Conservation (phyloP, 1,140 invertebrate genomes). For the roundworm (Caenorhabditis elegans) region WBcel235 BX284603.4:8023501-8024000, state of each 20-base stretch:
- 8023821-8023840: too few relatives aligned
- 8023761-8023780: too few relatives aligned
- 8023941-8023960: too few relatives aligned
- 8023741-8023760: too few relatives aligned
- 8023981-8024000: not conserved
- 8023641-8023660: conserved; percentile 35
- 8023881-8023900: not conserved
- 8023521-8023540: not conserved
- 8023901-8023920: not conserved
- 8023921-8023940: too few relatives aligned
- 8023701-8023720: not conserved
- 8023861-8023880: too few relatives aligned
- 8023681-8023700: conserved; percentile 6
- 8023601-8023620: conserved; percentile 33
- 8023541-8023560: not conserved
- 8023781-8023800: too few relatives aligned
- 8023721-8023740: not conserved
- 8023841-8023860: too few relatives aligned
- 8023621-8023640: conserved; percentile 35
- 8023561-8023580: not conserved
- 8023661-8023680: not conserved
- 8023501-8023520: conserved; percentile 19
- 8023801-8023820: too few relatives aligned
- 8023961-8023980: too few relatives aligned
- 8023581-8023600: conserved; percentile 39